Evolutionary conservation across 2,888 invertebrate genomes (phyloP).

Genomic region (Hirtodrosophila alboralis): DNA sequence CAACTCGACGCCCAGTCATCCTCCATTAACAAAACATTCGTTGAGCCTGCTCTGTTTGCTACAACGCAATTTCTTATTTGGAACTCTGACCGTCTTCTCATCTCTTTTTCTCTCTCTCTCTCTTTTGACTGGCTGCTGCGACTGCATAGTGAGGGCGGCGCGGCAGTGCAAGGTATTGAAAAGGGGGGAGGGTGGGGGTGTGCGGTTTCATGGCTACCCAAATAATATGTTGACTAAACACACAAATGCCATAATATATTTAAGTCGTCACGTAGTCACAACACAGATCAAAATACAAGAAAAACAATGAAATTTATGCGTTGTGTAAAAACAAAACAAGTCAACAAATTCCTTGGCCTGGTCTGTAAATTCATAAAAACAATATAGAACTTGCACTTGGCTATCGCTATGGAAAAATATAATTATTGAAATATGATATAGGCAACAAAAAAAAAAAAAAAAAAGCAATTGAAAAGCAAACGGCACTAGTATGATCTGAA

Average conservation of each 20-base stretch:
- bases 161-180: no score
- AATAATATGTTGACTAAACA: constrained; percentile 9
- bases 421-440: no score
- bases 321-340: constrained; percentile 7
- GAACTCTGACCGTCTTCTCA: constrained; percentile 1
- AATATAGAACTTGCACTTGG: neutral
- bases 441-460: no score
- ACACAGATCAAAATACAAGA: constrained; percentile 16
- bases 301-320: constrained; percentile 7
- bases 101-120: no score
- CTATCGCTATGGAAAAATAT: no score
- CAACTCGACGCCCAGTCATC: constrained; percentile 11
- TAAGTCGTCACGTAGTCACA: no score
- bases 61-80: constrained; percentile 54
- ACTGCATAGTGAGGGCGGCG: neutral
- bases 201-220: constrained; percentile 1
- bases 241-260: constrained; percentile 2
- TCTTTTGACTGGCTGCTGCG: neutral
- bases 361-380: neutral
- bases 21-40: constrained; percentile 10
- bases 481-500: no score
- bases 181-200: no score
- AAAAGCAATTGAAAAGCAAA: no score
- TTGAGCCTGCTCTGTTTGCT: constrained; percentile 34
- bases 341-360: constrained; percentile 21